Base-by-base conservation (phyloP, 2,113 vertebrate genomes). In the Austrofundulus limnaeus region DNA sequence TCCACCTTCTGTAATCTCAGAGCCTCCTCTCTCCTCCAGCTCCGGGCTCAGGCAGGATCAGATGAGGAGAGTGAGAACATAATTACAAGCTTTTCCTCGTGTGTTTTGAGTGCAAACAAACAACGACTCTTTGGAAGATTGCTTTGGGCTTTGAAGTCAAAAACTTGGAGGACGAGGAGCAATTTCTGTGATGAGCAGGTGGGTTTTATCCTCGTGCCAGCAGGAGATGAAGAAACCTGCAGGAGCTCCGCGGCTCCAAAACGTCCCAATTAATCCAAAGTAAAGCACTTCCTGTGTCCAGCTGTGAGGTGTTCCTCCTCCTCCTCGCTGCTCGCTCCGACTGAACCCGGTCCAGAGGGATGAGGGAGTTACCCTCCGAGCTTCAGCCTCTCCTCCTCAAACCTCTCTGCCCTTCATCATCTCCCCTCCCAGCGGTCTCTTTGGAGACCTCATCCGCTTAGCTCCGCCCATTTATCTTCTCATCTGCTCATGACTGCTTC, bases 291-390 rank as follows among this genome's bases (percentile, higher is more conserved):
- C 66, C 72, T 25, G 64, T 37, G 55, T 39, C 9, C 21, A 31
- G 66, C 39, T 49, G 11, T 10, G 43, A 61, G 49, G 25, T 20
- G 38, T 42, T 70, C 45, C 42, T 62, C 23, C 47, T 62, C 23
- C 47, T 63, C 17, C 5, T 2, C 39, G 19, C 25, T 21, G 52
- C 48, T 13, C 51, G 69, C 48, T 20, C 55, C 8, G 72, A 49
- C 48, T 57, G 69, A 56, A 45, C 68, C 46, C 70, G 42, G 72
- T 53, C 71, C 72, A 17, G 24, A 48, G 61, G 41, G 63, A 68
- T 61, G 77, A 86, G 87, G 88, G 90, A 84, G 88, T 87, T 81
- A 85, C 83, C 58, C 46, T 77, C 82, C 64, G 25, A 50, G 51
- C 81, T 70, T 74, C 82, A 57, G 48, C 80, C 74, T 80, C 80